Percentiles rank a stretch among this genome's conserved stretches.
Evolutionary conservation across 2,888 invertebrate genomes (phyloP).

Genomic region (Eupelmus urozonus): DNA sequence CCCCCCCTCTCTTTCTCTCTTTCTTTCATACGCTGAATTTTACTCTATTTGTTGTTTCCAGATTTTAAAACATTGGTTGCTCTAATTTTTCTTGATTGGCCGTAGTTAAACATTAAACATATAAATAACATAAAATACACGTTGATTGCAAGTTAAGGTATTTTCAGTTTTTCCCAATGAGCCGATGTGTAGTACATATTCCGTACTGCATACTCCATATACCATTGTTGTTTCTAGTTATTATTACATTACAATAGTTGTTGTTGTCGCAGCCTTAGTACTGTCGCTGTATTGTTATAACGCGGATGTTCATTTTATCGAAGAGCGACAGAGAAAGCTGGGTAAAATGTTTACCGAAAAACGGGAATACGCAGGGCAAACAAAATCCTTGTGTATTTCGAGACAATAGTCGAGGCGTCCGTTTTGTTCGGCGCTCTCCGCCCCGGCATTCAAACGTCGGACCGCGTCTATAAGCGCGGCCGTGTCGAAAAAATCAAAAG

Average conservation of each 20-base stretch:
- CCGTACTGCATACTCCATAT: too few relatives aligned
- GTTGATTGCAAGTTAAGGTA: too few relatives aligned
- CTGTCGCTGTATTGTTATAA: constrained; percentile 6
- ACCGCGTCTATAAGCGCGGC: neutral
- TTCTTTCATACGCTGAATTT: too few relatives aligned
- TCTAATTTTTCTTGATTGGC: too few relatives aligned
- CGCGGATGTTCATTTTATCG: constrained; percentile 6
- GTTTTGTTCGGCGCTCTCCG: neutral
- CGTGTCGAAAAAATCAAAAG: neutral
- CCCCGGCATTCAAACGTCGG: constrained; percentile 1
- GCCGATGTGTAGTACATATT: too few relatives aligned
- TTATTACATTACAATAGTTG: neutral
- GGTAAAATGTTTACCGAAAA: constrained; percentile 39
- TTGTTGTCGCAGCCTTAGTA: constrained; percentile 1
- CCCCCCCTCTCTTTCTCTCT: neutral
- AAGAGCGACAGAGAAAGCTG: neutral
- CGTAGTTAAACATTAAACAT: too few relatives aligned
- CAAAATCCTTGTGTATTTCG: constrained; percentile 2
- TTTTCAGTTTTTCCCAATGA: too few relatives aligned
- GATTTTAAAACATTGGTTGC: too few relatives aligned
- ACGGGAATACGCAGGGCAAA: constrained; percentile 2
- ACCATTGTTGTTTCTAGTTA: neutral
- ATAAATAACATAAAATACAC: too few relatives aligned
- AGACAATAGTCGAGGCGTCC: constrained; percentile 19
- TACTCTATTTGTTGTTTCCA: too few relatives aligned